A percentile compares a stretch with the other conserved stretches of the same genome.
These are phyloP conservation scores for Athene noctua DNA, from an alignment of 2,113 vertebrate genomes.

Conservation along the genomic window DNA sequence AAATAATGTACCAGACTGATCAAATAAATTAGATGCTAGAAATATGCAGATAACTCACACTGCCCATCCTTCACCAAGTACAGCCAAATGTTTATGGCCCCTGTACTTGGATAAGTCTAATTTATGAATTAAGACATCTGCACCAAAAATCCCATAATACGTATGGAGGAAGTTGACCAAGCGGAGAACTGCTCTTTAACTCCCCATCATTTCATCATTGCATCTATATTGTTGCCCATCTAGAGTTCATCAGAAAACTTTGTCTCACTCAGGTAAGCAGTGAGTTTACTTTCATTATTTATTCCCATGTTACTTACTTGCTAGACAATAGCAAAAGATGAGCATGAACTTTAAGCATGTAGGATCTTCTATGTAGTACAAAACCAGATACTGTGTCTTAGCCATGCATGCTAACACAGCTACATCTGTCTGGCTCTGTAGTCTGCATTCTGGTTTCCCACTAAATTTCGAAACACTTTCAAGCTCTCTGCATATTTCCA, in stretches of 20 bases:
- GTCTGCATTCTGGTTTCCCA: background rate
- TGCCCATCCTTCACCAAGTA: background rate
- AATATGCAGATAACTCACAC: background rate
- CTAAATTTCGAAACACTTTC: background rate
- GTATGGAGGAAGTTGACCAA: background rate
- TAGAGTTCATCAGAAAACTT: background rate
- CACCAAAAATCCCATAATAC: background rate
- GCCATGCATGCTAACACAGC: background rate
- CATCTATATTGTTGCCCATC: background rate
- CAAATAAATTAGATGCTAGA: background rate
- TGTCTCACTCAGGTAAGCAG: background rate
- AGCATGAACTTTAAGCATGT: background rate
- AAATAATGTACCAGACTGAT: background rate
- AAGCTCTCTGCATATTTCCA: background rate
- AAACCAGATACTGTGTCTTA: background rate
- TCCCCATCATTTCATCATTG: background rate
- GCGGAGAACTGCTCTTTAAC: background rate
- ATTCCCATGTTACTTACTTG: background rate
- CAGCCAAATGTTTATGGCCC: background rate
- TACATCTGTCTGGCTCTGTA: background rate
- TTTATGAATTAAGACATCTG: background rate
- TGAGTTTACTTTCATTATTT: background rate
- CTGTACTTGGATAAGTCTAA: background rate
- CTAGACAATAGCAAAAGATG: background rate
- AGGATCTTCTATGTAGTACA: background rate